Evolutionary conservation across 2,797 vertebrate species (phyloP), one percentile per base, ranked within the genome.

Genomic region (Dromococcyx pavoninus): DNA sequence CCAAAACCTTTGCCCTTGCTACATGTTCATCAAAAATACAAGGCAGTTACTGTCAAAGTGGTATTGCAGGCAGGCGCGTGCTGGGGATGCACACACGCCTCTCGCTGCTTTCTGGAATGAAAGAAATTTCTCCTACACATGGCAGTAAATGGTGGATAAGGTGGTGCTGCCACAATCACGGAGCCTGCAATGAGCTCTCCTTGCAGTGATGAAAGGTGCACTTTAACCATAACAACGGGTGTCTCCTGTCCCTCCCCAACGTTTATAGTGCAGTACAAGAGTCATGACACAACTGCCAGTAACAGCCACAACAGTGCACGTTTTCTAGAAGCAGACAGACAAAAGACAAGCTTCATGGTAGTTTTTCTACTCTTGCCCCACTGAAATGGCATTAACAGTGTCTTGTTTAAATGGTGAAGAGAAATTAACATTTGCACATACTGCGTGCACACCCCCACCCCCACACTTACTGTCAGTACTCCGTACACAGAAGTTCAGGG

Each of bases 361-460:
- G 48, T 39, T 92, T 86, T 96, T 89, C 91, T 93, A 87, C 44
- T 92, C 79, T 78, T 78, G 71, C 72, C 95, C 93, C 86, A 95
- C 8, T 61, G 65, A 60, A 69, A 71, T 56, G 72, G 89, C 87
- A 89, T 93, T 90, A 94, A 95, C 60, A 94, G 88, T 89, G 97
- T 97, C 92, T 93, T 73, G 32, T 89, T 92, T 35, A 95, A 95
- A 58, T 67, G 88, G 51, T 44, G 84, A 96, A 82, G 51, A 95
- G 81, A 86, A 94, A 66, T 69, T 56, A 70, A 46, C 61, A 50
- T 64, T 32, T 35, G 81, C 65, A 64, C 35, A 46, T 56, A n/a
- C n/a, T n/a, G n/a, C n/a, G 88, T 87, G 76, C 71, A 88, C 64
- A 37, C 30, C 39, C 39, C n/a, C n/a, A n/a, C n/a, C 89, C 24